Evolutionary conservation across 1,140 invertebrate species (phyloP), one percentile per base, ranked within the genome.

Genomic region (Aplysia californica): DNA sequence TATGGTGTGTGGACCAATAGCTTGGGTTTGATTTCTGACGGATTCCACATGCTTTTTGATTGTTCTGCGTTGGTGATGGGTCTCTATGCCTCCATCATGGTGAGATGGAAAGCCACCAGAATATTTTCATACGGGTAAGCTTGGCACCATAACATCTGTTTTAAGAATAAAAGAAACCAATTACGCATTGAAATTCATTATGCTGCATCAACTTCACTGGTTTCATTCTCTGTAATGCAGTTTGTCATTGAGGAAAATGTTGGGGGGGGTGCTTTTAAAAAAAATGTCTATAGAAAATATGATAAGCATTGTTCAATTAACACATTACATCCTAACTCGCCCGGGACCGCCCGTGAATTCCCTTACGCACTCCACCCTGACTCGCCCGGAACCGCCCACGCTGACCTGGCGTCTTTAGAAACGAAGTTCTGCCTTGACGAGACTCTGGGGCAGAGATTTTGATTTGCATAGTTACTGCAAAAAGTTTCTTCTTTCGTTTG

Each of bases 11-110:
- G 94, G 96, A 97, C 96, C 72, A 99, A 99, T 90, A 98, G 97
- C 79, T 82, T 92, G 6, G 96, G 97, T 85, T 92, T 99, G 76
- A 99, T 99, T 86, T 98, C 97, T 0, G 98, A 99, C 92, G 96
- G 97, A 84, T 99, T 99, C 91, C 98, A 99, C 90, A 99, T 99
- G 98, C 97, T 99, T 87, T 99, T 99, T 90, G 98, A 99, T 89
- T 99, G 97, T 85, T 98, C 97, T 20, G 97, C 97, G 21, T 90
- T 99, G 41, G 90, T 99, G 59, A 96, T 96, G 70, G 97, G 97
- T 23, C 90, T 99, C 56, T 96, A 94, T 71, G 97, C 97, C 33
- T 95, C 97, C 2, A 93, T 99, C 0, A 91, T 92, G 89, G 84
- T 89, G 29, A 78, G 96, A 90, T 98, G 97, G 96, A 93, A 95